phyloP scores from a whole-genome alignment of 2,888 invertebrate genomes.

The Drosophila neonasuta region DNA sequence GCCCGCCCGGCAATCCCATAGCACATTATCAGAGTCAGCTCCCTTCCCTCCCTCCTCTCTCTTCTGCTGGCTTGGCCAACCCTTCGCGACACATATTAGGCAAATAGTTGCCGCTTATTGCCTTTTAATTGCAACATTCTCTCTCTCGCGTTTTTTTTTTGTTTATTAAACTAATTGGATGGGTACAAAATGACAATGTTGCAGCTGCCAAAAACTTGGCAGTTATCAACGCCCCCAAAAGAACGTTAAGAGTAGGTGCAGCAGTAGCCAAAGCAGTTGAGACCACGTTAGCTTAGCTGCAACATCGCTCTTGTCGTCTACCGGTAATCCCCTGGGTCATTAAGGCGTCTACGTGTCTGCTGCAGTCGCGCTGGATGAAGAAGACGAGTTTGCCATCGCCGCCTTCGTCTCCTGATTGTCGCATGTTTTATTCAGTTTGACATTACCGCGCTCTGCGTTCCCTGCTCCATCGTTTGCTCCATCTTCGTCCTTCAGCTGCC shows the following conservation, averaged over 20 bases:
- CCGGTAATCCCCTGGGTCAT: constrained; percentile 68
- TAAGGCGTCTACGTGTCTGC: constrained; percentile 71
- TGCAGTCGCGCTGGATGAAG: constrained; percentile 49
- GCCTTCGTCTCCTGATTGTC: constrained; percentile 52
- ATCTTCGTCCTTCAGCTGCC: constrained; percentile 12
- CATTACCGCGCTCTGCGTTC: constrained; percentile 19
- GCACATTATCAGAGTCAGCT: constrained; percentile 36
- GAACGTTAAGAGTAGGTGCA: neutral
- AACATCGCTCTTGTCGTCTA: constrained; percentile 41
- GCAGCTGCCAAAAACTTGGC: constrained; percentile 5
- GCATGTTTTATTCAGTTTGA: constrained; percentile 65
- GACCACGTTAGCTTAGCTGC: constrained; percentile 2
- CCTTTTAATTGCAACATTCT: constrained; percentile 63
- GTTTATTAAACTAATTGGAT: constrained; percentile 60
- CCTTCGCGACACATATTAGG: constrained; percentile 40
- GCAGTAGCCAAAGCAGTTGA: neutral
- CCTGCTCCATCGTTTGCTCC: constrained; percentile 10
- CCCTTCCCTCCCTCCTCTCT: neutral
- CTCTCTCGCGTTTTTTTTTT: constrained; percentile 4
- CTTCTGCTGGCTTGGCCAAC: constrained; percentile 1
- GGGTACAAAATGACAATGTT: neutral
- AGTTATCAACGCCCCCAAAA: constrained; percentile 22
- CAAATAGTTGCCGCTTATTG: constrained; percentile 60
- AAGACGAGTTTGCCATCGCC: constrained; percentile 16
- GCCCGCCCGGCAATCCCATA: constrained; percentile 24